Evolutionary conservation across 2,888 invertebrate genomes (phyloP).

Genomic region (Meiosimyza platycephala): DNA sequence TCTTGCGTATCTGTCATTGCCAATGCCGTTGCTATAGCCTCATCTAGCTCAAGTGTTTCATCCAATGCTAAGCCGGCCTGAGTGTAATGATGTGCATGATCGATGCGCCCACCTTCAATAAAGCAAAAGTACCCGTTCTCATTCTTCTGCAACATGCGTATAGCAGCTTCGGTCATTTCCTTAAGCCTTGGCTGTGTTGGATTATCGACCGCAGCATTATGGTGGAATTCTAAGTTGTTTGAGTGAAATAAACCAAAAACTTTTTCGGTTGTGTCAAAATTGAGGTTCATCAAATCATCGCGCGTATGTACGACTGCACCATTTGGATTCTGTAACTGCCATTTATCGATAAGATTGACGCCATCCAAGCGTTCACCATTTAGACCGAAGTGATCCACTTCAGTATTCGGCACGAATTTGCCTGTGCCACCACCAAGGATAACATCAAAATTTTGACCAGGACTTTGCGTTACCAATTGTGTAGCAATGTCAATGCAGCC

Average conservation of each 20-base stretch:
- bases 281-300: conserved; percentile 69
- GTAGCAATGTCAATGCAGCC: conserved; percentile 78
- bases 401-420: conserved; percentile 73
- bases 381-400: conserved; percentile 66
- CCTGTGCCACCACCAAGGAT: conserved; percentile 81
- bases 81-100: conserved; percentile 80
- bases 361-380: conserved; percentile 73
- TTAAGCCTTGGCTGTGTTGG: conserved; percentile 72
- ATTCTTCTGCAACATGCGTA: conserved; percentile 71
- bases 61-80: conserved; percentile 76
- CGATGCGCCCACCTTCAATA: conserved; percentile 77
- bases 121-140: conserved; percentile 72
- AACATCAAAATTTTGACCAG: conserved; percentile 79
- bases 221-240: conserved; percentile 71
- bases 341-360: conserved; percentile 74
- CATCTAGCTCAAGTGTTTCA: conserved; percentile 81
- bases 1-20: conserved; percentile 74
- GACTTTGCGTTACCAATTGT: conserved; percentile 75
- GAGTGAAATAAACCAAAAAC: conserved; percentile 71
- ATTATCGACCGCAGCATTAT: conserved; percentile 62
- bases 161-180: conserved; percentile 76
- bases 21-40: conserved; percentile 74
- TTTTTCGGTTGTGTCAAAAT: conserved; percentile 65
- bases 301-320: conserved; percentile 73
- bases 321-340: conserved; percentile 70